These are phyloP conservation scores for Tenualosa thibaudeaui DNA, from an alignment of 2,797 vertebrate species.

Conservation along the genomic window DNA sequence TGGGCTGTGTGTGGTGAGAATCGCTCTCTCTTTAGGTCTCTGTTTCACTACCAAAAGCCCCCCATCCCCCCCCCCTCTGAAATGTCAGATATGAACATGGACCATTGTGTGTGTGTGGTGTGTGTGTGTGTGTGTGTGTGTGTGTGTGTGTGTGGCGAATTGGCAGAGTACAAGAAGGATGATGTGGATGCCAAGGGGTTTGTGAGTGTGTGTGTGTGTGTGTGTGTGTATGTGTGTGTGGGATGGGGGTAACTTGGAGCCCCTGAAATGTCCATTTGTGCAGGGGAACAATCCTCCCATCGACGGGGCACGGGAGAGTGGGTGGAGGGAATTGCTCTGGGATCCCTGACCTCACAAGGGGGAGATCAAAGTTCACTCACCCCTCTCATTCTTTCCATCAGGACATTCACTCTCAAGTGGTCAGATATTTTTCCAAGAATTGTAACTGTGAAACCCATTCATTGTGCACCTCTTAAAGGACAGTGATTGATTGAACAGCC, in stretches of 20 bases:
- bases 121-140: conserved; percentile 29
- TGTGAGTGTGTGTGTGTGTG: background rate
- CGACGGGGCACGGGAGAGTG: conserved; percentile 36
- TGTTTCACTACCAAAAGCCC: background rate
- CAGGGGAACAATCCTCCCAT: conserved; percentile 51
- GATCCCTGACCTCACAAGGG: conserved; percentile 31
- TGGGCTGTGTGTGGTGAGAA: background rate
- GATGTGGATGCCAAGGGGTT: background rate
- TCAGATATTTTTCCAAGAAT: background rate
- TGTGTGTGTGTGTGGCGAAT: conserved; percentile 34
- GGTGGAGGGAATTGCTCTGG: conserved; percentile 37
- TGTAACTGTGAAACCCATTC: background rate
- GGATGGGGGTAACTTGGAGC: conserved; percentile 30
- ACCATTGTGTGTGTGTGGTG: conserved; percentile 36
- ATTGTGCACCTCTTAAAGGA: background rate
- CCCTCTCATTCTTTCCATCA: conserved; percentile 47
- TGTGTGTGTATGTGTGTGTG: background rate
- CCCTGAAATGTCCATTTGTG: conserved; percentile 51
- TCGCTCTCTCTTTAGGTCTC: background rate
- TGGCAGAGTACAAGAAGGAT: conserved; percentile 8
- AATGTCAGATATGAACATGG: conserved; percentile 55
- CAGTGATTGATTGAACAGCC: conserved; percentile 3
- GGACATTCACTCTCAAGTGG: background rate
- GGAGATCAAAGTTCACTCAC: conserved; percentile 34
- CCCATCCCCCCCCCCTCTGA: conserved; percentile 16